These are phyloP conservation scores for Galago senegalensis DNA, from an alignment of 2,797 vertebrate species.

Conservation along the genomic window DNA sequence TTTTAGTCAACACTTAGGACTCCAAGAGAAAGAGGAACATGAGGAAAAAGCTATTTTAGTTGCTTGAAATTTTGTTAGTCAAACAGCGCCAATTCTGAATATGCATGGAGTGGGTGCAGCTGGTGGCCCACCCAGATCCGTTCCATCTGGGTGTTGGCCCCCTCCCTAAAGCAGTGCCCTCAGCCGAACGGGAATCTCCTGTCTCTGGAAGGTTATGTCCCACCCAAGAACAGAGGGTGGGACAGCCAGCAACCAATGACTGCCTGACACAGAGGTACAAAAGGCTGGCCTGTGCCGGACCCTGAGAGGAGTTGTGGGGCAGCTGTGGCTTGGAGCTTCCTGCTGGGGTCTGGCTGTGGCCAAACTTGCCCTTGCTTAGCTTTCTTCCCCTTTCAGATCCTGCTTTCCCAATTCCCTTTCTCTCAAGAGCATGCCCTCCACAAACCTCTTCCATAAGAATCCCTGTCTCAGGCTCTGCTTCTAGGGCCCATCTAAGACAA, in stretches of 20 bases:
- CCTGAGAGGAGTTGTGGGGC: accelerated
- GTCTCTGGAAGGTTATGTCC: not conserved
- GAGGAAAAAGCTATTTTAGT: not conserved
- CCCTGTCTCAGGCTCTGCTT: not conserved
- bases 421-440: not conserved
- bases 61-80: not conserved
- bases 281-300: not conserved
- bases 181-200: not conserved
- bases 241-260: not conserved
- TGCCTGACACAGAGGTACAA: not conserved
- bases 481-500: not conserved
- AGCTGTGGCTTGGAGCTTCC: too few relatives aligned
- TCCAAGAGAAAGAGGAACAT: not conserved
- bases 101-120: not conserved
- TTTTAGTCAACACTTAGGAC: constrained; percentile 28
- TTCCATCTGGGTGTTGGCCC: too few relatives aligned
- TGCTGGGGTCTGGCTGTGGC: accelerated
- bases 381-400: not conserved
- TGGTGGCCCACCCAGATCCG: accelerated
- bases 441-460: not conserved
- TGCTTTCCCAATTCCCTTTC: not conserved
- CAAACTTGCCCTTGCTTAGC: not conserved
- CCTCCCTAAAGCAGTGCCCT: not conserved
- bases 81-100: not conserved
- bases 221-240: accelerated